Base-by-base conservation (phyloP, 2,113 vertebrate species). In the Albula glossodonta region DNA sequence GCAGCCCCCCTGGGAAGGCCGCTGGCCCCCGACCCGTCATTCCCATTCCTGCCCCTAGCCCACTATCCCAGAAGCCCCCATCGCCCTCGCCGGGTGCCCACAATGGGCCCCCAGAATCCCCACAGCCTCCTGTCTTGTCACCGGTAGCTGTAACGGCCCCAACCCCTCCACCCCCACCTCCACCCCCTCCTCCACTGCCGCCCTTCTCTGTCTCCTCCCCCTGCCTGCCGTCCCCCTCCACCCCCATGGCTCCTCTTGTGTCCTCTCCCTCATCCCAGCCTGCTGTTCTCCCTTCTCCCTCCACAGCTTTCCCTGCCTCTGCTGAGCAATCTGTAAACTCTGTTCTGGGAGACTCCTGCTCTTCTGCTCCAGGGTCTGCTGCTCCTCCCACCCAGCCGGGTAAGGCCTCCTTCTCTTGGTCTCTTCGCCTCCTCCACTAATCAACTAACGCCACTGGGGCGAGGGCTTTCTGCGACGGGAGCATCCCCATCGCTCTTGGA, bases 1-100 rank as follows among this genome's bases (percentile, higher is more conserved):
- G 98, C 91, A 99, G 98, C 53, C 98, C 98, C 2, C 98, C 98
- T 2, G 98, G 97, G 83, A 98, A 97, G 94, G 98, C 98, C 5
- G 84, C 97, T 0, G 98, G 98, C 49, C 97, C 98, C 0, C 95
- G 98, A 85, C 97, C 98, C 0, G 95, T 98, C 85, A 96, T 99
- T 70, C 97, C 97, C 0, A 92, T 97, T 41, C 95, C 96, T 0
- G 93, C 96, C 49, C 96, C 97, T 77, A 96, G 95, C 88, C 95
- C 97, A 0, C 95, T 94, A 85, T 92, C 96, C 90, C 98, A 97
- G 88, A 95, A 95, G 92, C 95, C 97, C n/a, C 95, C 96, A 0
- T 97, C 95, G 86, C 92, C 93, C 0, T 95, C 97, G 56, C 94
- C 96, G 19, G 91, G 94, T 11, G 94, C 96, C 80, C 89, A 95